A percentile compares a stretch with the other conserved stretches of the same genome.
phyloP scores from a whole-genome alignment of 2,113 vertebrate species.

The Gymnarchus niloticus region DNA sequence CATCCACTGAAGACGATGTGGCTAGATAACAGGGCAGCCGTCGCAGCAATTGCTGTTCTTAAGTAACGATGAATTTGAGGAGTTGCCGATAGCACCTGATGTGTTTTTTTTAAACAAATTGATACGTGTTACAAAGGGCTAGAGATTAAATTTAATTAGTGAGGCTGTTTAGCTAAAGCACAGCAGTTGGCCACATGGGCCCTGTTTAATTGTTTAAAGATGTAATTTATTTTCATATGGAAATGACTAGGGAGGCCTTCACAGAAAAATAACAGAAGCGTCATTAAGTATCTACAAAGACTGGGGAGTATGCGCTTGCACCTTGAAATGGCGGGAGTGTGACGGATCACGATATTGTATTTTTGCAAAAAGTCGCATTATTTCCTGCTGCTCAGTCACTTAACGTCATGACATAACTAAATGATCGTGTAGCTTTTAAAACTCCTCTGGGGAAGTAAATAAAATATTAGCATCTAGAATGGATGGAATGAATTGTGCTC shows the following conservation, averaged over 20 bases:
- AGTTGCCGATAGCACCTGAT: background rate
- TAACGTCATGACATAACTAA: background rate
- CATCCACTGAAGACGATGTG: background rate
- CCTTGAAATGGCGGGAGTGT: background rate
- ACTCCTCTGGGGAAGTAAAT: background rate
- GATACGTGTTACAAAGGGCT: background rate
- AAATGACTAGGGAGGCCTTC: background rate
- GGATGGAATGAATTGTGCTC: background rate
- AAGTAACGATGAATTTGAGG: background rate
- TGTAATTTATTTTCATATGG: background rate
- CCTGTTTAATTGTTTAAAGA: constrained; percentile 1
- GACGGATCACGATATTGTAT: background rate
- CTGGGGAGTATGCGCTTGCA: background rate
- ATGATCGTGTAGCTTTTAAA: background rate
- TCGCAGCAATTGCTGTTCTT: background rate
- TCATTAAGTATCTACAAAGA: background rate
- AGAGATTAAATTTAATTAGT: constrained; percentile 4
- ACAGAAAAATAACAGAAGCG: background rate
- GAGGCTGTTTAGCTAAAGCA: background rate
- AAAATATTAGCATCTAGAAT: background rate
- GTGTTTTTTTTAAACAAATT: background rate
- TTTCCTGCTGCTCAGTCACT: background rate
- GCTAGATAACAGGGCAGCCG: background rate
- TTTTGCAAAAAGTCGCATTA: background rate
- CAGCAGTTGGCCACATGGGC: background rate